A percentile compares a stretch with the other conserved stretches of the same genome.
phyloP scores from a whole-genome alignment of 2,797 vertebrate genomes.

The Bradypodion pumilum region DNA sequence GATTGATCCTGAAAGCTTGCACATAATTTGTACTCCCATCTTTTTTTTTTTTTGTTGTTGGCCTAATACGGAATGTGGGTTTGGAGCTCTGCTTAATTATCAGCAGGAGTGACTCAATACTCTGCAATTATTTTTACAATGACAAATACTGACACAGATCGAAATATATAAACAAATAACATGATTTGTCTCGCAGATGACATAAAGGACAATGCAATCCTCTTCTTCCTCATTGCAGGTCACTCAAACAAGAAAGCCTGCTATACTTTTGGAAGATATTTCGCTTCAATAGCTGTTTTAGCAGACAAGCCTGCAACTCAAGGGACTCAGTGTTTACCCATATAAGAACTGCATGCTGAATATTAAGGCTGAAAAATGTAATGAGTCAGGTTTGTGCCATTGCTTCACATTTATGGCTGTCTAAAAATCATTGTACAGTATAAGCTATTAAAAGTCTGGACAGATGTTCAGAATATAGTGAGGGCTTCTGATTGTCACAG shows the following conservation, averaged over 20 bases:
- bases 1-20: too few species aligned
- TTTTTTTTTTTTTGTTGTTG: too few species aligned
- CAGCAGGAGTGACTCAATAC: too few species aligned
- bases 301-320: not conserved
- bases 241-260: not conserved
- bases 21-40: too few species aligned
- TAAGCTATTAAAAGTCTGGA: conserved; percentile 31
- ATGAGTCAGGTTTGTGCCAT: conserved; percentile 15
- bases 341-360: not conserved
- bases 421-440: conserved; percentile 21
- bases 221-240: not conserved
- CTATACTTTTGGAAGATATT: not conserved
- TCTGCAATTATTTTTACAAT: too few species aligned
- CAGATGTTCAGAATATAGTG: conserved; percentile 54
- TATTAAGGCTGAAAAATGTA: not conserved
- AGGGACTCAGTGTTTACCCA: not conserved
- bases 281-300: not conserved
- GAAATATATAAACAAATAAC: too few species aligned
- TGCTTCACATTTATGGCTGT: conserved; percentile 4
- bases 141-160: too few species aligned
- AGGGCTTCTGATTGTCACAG: conserved; percentile 59
- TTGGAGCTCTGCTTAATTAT: too few species aligned
- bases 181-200: not conserved
- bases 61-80: too few species aligned
- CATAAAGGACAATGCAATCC: not conserved